phyloP scores from a whole-genome alignment of 2,113 vertebrate genomes.

The Albula glossodonta region DNA sequence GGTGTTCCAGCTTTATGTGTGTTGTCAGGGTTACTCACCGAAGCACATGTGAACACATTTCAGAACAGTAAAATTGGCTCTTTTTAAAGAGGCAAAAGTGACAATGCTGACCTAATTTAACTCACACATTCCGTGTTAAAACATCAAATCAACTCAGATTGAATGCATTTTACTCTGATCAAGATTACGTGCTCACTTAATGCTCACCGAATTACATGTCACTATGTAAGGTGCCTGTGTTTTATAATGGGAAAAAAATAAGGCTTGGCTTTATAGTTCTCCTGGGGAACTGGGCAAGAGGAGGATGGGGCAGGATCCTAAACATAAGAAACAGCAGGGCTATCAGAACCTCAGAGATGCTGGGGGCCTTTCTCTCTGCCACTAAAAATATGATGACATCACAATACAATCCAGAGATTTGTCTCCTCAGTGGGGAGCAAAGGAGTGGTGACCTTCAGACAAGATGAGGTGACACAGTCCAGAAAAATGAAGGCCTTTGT shows the following conservation, averaged over 20 bases:
- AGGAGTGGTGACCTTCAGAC: background rate
- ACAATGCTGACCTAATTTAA: background rate
- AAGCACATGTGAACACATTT: background rate
- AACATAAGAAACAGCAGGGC: background rate
- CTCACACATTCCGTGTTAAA: background rate
- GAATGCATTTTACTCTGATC: too few species aligned
- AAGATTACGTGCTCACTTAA: too few species aligned
- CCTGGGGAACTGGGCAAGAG: background rate
- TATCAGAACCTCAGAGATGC: background rate
- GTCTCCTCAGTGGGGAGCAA: background rate
- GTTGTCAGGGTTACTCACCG: background rate
- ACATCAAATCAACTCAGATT: too few species aligned
- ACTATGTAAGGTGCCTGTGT: background rate
- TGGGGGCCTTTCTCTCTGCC: background rate
- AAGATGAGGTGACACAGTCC: background rate
- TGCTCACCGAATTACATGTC: too few species aligned
- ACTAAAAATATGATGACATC: constrained; percentile 1
- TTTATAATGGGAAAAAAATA: background rate
- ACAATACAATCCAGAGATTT: background rate
- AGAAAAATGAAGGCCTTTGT: background rate
- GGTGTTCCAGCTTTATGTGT: background rate
- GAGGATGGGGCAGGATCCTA: background rate
- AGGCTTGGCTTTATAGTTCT: background rate
- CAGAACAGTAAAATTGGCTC: background rate
- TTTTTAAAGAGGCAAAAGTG: background rate